Evolutionary conservation across 2,797 vertebrate species (phyloP), one percentile per base, ranked within the genome.

Genomic region (Delichon dasypus): DNA sequence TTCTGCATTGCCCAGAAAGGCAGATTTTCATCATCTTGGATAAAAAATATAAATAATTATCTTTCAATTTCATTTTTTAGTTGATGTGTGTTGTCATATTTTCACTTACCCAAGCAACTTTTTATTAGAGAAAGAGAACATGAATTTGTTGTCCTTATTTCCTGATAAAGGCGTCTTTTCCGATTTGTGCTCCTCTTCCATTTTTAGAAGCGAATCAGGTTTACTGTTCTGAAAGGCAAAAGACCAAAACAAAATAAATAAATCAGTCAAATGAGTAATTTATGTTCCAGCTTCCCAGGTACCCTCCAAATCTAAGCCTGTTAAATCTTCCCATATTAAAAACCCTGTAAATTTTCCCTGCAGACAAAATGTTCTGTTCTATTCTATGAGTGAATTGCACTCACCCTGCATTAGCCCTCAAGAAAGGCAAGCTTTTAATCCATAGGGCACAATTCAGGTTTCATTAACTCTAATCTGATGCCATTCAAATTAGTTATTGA

Each of bases 191-290:
- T 99, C 99, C 89, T 99, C 99, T 96, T 99, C 99, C 99, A 99
- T 99, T 98, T 99, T 99, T 61, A 99, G 97, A 96, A 99, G 97
- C 29, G 99, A 99, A 96, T 99, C 99, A 4, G 99, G 99, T 98
- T 99, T 99, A 97, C 99, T 99, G 86, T 99, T 99, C 99, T 99
- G 98, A 93, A 98, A 97, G 93, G 85, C 38, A 91, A 60, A 97
- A 80, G 62, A 77, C 7, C 68, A 66, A 73, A 88, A 4, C 16
- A 50, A 65, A 73, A 34, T 11, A 79, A 86, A 13, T 30, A 68
- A 78, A 77, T 71, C 30, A 91, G 42, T 19, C 66, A 45, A 64
- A 73, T 16, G 10, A 47, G n/a, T 40, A n/a, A 45, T 32, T 60
- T 62, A 5, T 51, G 32, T 47, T 89, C 84, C 47, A 75, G 74